Evolutionary conservation across 2,888 invertebrate species (phyloP), one percentile per base, ranked within the genome.

Genomic region (Shargacucullia verbasci): DNA sequence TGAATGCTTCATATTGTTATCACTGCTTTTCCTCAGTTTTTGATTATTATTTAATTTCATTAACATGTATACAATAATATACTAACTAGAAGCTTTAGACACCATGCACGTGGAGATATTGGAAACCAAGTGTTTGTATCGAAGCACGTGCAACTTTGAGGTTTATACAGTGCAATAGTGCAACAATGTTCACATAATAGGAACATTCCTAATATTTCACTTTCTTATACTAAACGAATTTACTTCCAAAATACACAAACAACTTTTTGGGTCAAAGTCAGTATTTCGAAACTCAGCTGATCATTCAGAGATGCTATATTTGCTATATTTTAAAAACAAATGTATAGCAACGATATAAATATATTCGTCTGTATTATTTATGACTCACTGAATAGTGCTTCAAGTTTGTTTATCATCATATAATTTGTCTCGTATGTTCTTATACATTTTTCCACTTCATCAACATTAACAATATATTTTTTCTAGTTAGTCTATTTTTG

Each of bases 401-500:
- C 73, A 54, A 66, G 59, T 70, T 71, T 78, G 78, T 81, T 82
- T 78, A 82, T 82, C 76, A 82, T 78, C 72, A 69, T 80, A 83
- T 73, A 29, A 78, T 85, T 85, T 66, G 54, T 73, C 34, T 50
- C 15, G 31, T 27, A 41, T 48, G 55, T 54, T 60, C 54, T 43
- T 47, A 33, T 41, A 10, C 33, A 37, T 44, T 44, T 34, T 57
- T 20, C 14, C 11, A 48, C 8, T 59, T 62, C 64, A 59, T 59
- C 10, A 48, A 46, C 29, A 60, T 31, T 7, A 67, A 39, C 38
- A 50, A 39, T 0, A 37, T 47, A 59, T 56, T 50, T 83, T 85
- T 84, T 81, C 76, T 79, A 76, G 77, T 80, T 79, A 73, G 78
- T 81, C 79, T 73, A 78, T 82, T 82, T 76, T 73, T 73, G 69